Base-by-base conservation (phyloP, 2,113 vertebrate species). In the Ptyas mucosa region DNA sequence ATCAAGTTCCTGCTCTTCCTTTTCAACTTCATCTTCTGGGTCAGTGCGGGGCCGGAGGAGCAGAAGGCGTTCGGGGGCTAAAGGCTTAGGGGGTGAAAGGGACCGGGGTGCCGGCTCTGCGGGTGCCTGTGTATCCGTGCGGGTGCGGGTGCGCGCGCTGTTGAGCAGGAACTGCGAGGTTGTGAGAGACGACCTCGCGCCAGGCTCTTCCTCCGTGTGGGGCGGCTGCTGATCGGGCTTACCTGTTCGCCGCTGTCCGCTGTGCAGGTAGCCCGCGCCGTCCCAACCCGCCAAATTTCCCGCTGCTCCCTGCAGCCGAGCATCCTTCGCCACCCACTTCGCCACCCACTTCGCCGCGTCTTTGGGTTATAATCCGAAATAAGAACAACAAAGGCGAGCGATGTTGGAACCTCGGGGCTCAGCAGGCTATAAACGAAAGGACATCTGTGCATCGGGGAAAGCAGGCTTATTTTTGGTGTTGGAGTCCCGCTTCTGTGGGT, bases 21-120 rank as follows among this genome's bases (percentile, higher is more conserved):
- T 88, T 99, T 99, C 98, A 99, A 99, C 98, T 98, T 99, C 95
- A 98, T 98, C 88, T 99, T 99, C 97, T 99, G 98, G 99, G 99
- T 99, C 97, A 99, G 99, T 97, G 88, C 34, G 3, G 89, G 91
- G 21, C 46, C 90, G 64, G 64, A 51, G 51, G 52, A 39, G 29
- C 29, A 5, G 52, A 11, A 34, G 87, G 29, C 29, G 20, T 0
- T 10, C 51, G 29, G 15, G 51, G 87, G 52, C 11, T n/a, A 88
- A 29, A 6, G 51, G 51, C 15, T 29, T 15, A 29, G 26, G 49
- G 43, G 24, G 9, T 14, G 46, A 18, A 46, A 46, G 86, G 49
- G 23, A n/a, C 2, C 43, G 2, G 85, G 49, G 49, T 23, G 85
- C 11, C 21, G 1, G 11, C 1, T 46, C 24, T 24, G 46, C 26